Conservation (phyloP, 2,113 vertebrate genomes). For the Chionis minor region DNA sequence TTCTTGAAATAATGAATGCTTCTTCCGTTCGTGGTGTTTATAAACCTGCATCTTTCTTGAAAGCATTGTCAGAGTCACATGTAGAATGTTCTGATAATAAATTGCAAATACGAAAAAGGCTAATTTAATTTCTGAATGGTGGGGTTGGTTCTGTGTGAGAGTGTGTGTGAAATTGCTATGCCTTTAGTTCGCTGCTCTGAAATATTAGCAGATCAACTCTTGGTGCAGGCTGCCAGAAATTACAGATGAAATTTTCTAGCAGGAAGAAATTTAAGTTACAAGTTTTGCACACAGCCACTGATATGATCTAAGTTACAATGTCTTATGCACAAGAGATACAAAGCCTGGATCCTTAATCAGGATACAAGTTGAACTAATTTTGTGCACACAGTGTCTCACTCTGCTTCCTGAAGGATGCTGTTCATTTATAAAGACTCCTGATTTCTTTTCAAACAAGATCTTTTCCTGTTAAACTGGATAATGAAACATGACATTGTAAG, state of each 20-base stretch:
- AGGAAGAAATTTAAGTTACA: neutral
- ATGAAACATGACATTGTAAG: constrained; percentile 29
- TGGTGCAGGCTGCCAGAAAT: neutral
- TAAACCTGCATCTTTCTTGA: neutral
- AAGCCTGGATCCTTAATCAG: neutral
- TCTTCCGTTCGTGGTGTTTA: neutral
- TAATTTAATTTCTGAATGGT: neutral
- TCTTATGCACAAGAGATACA: neutral
- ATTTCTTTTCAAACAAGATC: constrained; percentile 34
- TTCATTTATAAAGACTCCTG: constrained; percentile 4
- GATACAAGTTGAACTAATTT: constrained; percentile 19
- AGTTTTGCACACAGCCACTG: neutral
- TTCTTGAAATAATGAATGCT: neutral
- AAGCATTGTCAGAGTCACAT: neutral
- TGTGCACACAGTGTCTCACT: neutral
- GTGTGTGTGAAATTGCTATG: constrained; percentile 30
- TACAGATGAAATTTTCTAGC: neutral
- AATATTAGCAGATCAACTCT: neutral
- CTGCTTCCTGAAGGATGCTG: neutral
- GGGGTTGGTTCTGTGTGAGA: neutral
- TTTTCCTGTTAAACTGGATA: constrained; percentile 28
- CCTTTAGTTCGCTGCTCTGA: constrained; percentile 9
- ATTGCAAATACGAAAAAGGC: neutral
- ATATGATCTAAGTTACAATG: constrained; percentile 9
- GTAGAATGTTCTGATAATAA: neutral